These are phyloP conservation scores for Ornithoptera priamus DNA, from an alignment of 2,888 invertebrate species.

Conservation along the genomic window DNA sequence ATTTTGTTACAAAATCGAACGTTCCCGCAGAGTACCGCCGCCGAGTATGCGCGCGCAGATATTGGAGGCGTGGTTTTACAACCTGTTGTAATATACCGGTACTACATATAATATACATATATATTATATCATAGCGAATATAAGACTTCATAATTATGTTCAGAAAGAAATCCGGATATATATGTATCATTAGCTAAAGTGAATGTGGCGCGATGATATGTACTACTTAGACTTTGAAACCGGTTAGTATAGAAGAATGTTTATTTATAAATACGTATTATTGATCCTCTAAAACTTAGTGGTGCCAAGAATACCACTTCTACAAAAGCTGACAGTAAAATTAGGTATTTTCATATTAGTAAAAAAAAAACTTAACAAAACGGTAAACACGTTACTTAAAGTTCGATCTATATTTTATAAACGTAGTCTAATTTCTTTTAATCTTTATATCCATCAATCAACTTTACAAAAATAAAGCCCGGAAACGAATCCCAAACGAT, in stretches of 20 bases:
- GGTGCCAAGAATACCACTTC: neutral
- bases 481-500: slow-evolving; percentile 51
- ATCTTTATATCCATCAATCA: slow-evolving; percentile 51
- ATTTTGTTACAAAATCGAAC: slow-evolving; percentile 27
- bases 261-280: neutral
- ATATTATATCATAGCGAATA: slow-evolving; percentile 20
- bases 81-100: slow-evolving; percentile 14
- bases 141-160: slow-evolving; percentile 11
- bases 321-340: neutral
- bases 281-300: neutral
- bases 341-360: too few species aligned
- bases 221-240: neutral
- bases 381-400: neutral
- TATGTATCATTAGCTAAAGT: neutral
- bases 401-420: neutral
- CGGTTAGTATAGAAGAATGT: neutral
- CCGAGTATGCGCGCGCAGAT: slow-evolving; percentile 25
- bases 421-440: slow-evolving; percentile 1
- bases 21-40: slow-evolving; percentile 6
- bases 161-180: neutral
- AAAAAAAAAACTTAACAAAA: neutral
- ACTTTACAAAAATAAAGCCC: slow-evolving; percentile 53
- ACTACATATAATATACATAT: slow-evolving; percentile 7
- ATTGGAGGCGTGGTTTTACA: slow-evolving; percentile 25
- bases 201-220: slow-evolving; percentile 1